Evolutionary conservation across 2,888 invertebrate genomes (phyloP), one percentile per base, ranked within the genome.

Genomic region (Atrina japonica): DNA sequence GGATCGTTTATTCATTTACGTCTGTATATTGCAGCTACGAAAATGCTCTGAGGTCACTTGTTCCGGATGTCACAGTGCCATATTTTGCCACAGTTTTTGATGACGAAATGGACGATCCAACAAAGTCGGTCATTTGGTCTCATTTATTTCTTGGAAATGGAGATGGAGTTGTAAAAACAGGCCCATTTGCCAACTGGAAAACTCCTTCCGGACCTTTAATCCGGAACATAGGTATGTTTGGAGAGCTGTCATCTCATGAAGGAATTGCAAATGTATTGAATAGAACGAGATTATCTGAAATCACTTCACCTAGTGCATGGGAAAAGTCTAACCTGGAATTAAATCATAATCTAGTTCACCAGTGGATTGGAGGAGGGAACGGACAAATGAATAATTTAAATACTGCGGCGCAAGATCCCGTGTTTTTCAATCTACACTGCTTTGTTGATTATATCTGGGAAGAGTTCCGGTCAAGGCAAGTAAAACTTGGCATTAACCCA

Each of bases 121-220:
- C 70, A 0, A 53, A 76, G 23, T 84, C 86, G 6, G 75, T 81
- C 23, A 41, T 87, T 11, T 87, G 81, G 79, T 77, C 80, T 2
- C 23, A 76, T 0, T 70, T 69, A 1, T 86, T 84, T 61, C 68
- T 85, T n/a, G 86, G 86, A n/a, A 83, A 76, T 25, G 78, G 81
- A 6, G 74, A 83, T 14, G 86, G 86, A 0, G 68, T 78, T 3
- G 85, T 87, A 0, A 75, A 63, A 3, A 49, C 71, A 2, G 86
- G 86, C 7, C 85, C 86, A 0, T 86, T 84, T 66, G 81, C 82
- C 7, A 81, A 82, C 67, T 86, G 84, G 83, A n/a, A 55, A 2
- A 82, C 81, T 0, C 76, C 81, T 1, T 55, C 69, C 9, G 83
- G 81, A 14, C 77, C 70, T 1, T 75, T 86, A 14, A 81, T 82